Percentiles rank a stretch among this genome's conserved stretches.
phyloP scores from a whole-genome alignment of 2,797 vertebrate genomes.

The Onychomys arenicola region DNA sequence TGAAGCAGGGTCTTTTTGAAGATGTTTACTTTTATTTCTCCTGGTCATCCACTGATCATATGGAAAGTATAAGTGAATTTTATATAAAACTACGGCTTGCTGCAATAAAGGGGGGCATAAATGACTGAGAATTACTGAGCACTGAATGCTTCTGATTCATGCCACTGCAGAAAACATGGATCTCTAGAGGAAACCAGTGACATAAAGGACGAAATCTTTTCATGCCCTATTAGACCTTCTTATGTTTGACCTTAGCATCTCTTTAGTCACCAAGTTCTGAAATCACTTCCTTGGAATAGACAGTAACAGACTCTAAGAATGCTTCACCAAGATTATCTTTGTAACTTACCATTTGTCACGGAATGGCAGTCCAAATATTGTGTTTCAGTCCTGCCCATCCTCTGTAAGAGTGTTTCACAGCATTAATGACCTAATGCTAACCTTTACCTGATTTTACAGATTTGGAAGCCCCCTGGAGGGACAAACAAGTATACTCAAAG shows the following conservation, averaged over 20 bases:
- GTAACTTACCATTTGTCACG: background rate
- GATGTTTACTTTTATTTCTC: background rate
- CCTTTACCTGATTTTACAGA: background rate
- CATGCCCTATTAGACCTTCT: background rate
- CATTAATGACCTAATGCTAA: background rate
- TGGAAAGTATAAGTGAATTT: background rate
- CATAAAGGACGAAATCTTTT: background rate
- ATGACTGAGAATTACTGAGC: background rate
- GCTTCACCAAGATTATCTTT: too few relatives aligned
- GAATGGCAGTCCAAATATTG: background rate
- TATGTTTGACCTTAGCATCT: background rate
- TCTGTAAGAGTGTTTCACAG: background rate
- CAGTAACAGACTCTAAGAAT: background rate
- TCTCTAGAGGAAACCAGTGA: background rate
- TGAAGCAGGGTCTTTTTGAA: background rate
- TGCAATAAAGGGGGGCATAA: background rate
- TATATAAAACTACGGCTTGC: background rate
- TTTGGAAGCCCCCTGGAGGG: background rate
- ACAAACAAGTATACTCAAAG: background rate
- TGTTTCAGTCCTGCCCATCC: background rate
- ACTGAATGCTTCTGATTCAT: background rate
- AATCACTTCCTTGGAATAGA: background rate
- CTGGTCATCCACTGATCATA: background rate
- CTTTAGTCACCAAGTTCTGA: background rate
- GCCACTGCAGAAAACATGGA: too few relatives aligned